phyloP scores from a whole-genome alignment of 2,797 vertebrate species.

The Oryzias sinensis region DNA sequence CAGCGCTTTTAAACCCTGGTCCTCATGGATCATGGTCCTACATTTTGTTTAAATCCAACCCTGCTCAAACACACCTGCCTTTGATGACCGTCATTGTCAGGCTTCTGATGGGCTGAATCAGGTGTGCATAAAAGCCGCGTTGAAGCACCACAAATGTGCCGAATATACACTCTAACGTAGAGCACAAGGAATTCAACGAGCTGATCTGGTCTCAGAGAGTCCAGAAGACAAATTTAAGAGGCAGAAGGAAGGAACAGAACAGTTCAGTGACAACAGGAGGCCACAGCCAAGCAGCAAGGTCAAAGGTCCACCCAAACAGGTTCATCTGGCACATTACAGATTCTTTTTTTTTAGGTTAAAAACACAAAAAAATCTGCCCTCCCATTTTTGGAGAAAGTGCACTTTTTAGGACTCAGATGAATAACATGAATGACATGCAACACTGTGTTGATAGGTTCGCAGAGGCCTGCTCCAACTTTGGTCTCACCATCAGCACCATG shows the following conservation, averaged over 20 bases:
- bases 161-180: slow-evolving; percentile 97
- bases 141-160: slow-evolving; percentile 91
- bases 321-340: slow-evolving; percentile 11
- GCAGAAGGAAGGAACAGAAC: slow-evolving; percentile 66
- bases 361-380: slow-evolving; percentile 1
- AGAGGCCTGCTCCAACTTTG: too few relatives aligned
- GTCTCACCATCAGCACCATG: too few relatives aligned
- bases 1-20: too few relatives aligned
- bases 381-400: slow-evolving; percentile 66
- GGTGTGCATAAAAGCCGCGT: slow-evolving; percentile 36
- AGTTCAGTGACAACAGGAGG: slow-evolving; percentile 56
- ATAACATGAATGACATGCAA: too few relatives aligned
- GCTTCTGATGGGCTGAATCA: too few relatives aligned
- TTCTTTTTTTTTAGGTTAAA: slow-evolving; percentile 27
- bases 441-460: too few relatives aligned
- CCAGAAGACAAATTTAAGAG: slow-evolving; percentile 59
- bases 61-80: too few relatives aligned
- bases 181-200: slow-evolving; percentile 84
- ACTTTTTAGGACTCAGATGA: slow-evolving; percentile 64
- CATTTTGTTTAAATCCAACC: too few relatives aligned
- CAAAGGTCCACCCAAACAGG: slow-evolving; percentile 6
- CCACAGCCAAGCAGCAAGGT: slow-evolving; percentile 1
- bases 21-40: too few relatives aligned
- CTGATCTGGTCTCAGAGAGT: slow-evolving; percentile 67
- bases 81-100: too few relatives aligned